Evolutionary conservation across 2,113 vertebrate genomes (phyloP), one percentile per base, ranked within the genome.

Genomic region (Chionis minor): DNA sequence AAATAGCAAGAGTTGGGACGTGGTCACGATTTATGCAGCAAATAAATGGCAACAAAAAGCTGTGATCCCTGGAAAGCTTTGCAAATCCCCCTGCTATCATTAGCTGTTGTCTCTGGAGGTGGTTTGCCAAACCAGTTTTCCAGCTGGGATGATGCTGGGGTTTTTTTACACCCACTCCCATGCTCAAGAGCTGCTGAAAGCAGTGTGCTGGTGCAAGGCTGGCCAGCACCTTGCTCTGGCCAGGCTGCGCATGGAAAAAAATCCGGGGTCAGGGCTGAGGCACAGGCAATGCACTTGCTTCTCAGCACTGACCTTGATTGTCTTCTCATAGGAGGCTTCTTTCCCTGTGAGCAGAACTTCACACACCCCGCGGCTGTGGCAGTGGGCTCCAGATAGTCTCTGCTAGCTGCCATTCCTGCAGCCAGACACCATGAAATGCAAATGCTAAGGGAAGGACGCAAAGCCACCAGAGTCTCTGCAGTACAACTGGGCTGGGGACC

Each of bases 1-100:
- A 89, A 95, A 83, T 6, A 92, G 42, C 42, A 71, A 90, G 61
- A 83, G 24, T 77, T 86, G 90, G 61, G 56, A 91, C 91, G 49
- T 3, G 33, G 35, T 81, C 51, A 61, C 5, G 1, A 89, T 65
- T 84, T 88, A 69, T 8, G 4, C 56, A 56, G 44, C 69, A 79
- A 93, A 94, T 87, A 85, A 84, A 79, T 0, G 0, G 26, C 35
- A 92, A 84, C 44, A 90, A 59, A 73, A 92, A 45, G 35, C 8
- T 81, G 56, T 35, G n/a, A 72, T 55, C 52, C 47, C 69, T 79
- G 73, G 69, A 67, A 94, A 88, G 38, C 63, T 88, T 74, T 86
- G 56, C 61, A 91, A 59, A 84, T 79, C 12, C 17, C 14, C 52
- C 42, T 59, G 40, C 58, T 67, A 21, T 27, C 70, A 63, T 71